Evolutionary conservation across 2,113 vertebrate genomes (phyloP).

Genomic region (Fregetta grallaria): DNA sequence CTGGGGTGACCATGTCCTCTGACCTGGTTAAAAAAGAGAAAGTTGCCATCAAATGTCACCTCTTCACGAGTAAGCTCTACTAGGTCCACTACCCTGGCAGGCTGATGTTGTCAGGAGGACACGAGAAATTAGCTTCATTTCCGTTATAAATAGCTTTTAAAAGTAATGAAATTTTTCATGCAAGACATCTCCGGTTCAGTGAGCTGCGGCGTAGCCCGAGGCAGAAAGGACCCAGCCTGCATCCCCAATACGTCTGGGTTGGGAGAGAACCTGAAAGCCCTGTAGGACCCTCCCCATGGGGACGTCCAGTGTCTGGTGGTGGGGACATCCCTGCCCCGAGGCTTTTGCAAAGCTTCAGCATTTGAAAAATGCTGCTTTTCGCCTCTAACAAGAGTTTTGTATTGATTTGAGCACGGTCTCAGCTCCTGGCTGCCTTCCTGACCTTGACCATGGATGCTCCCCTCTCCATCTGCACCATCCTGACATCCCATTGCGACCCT

Average conservation of each 20-base stretch:
- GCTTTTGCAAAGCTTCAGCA: not conserved
- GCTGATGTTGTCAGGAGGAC: not conserved
- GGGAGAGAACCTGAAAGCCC: not conserved
- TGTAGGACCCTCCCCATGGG: not conserved
- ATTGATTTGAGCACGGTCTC: fast-evolving
- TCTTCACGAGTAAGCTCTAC: not conserved
- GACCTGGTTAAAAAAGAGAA: not conserved
- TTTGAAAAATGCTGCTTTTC: not conserved
- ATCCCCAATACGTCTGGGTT: not conserved
- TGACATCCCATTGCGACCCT: no score
- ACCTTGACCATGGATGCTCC: not conserved
- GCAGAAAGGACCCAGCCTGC: not conserved
- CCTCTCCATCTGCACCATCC: not conserved
- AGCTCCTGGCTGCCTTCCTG: not conserved
- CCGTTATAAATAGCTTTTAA: not conserved
- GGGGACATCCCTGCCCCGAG: not conserved
- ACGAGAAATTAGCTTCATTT: not conserved
- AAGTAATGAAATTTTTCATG: not conserved
- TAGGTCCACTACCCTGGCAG: not conserved
- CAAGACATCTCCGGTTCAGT: not conserved
- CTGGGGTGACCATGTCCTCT: fast-evolving
- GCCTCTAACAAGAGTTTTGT: not conserved
- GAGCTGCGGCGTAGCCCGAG: fast-evolving
- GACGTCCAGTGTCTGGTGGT: not conserved
- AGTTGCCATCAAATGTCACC: not conserved